Evolutionary conservation across 2,888 invertebrate species (phyloP).

Genomic region (Mamestra brassicae): DNA sequence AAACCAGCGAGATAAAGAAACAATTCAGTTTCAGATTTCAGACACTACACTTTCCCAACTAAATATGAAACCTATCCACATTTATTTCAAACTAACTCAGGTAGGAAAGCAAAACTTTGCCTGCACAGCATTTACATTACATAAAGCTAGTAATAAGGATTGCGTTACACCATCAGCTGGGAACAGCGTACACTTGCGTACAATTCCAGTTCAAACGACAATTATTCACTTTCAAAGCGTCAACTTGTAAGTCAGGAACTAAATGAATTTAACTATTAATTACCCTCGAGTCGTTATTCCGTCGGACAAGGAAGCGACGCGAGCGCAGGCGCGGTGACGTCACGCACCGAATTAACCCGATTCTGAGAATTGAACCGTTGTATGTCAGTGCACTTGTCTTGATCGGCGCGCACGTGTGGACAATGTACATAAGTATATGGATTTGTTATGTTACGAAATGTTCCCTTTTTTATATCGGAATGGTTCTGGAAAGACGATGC

Average conservation of each 20-base stretch:
- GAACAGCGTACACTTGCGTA: constrained; percentile 23
- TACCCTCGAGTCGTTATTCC: constrained; percentile 72
- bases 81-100: constrained; percentile 11
- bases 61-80: constrained; percentile 9
- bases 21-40: constrained; percentile 22
- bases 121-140: constrained; percentile 34
- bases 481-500: neutral
- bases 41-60: neutral
- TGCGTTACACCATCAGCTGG: constrained; percentile 27
- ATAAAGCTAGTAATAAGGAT: constrained; percentile 50
- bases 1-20: constrained; percentile 9
- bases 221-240: constrained; percentile 66
- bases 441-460: constrained; percentile 42
- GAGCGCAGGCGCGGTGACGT: constrained; percentile 78
- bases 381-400: constrained; percentile 87
- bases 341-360: constrained; percentile 87
- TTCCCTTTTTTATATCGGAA: constrained; percentile 17
- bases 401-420: constrained; percentile 84
- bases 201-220: constrained; percentile 45
- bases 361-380: constrained; percentile 86
- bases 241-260: constrained; percentile 69
- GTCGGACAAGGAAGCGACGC: constrained; percentile 81
- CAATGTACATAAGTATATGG: constrained; percentile 69
- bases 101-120: constrained; percentile 37
- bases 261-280: constrained; percentile 73